These are phyloP conservation scores for Cygnus olor DNA, from an alignment of 2,797 vertebrate genomes.

Conservation along the genomic window DNA sequence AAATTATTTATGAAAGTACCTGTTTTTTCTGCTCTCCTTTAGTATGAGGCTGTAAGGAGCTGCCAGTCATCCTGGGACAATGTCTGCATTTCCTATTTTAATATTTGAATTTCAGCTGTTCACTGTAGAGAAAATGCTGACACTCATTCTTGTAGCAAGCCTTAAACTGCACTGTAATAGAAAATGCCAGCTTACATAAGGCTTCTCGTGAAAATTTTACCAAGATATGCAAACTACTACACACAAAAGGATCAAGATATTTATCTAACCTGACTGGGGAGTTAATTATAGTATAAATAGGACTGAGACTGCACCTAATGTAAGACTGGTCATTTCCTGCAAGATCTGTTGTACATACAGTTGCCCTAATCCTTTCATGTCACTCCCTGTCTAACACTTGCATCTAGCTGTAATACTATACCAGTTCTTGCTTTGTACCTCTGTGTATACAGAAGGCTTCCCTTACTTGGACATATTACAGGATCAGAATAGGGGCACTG, in stretches of 20 bases:
- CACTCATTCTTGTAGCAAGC: not conserved
- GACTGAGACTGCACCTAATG: constrained; percentile 4
- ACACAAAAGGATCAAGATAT: constrained; percentile 47
- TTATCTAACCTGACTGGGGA: constrained; percentile 53
- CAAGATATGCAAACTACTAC: constrained; percentile 28
- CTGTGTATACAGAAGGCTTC: not conserved
- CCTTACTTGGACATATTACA: not conserved
- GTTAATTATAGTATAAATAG: constrained; percentile 67
- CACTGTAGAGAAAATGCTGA: constrained; percentile 34
- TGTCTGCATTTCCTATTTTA: not conserved
- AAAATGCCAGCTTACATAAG: constrained; percentile 48
- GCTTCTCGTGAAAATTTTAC: constrained; percentile 22
- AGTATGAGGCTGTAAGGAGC: not conserved
- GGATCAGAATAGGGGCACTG: not conserved
- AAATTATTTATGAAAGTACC: not conserved
- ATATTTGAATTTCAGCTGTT: constrained; percentile 24
- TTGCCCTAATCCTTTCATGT: constrained; percentile 33
- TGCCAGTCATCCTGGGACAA: not conserved
- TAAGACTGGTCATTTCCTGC: constrained; percentile 22
- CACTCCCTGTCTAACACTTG: constrained; percentile 31
- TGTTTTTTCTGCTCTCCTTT: not conserved
- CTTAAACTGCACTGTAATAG: constrained; percentile 37
- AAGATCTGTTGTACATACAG: constrained; percentile 9
- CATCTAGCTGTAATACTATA: not conserved
- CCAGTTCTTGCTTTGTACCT: not conserved